Evolutionary conservation across 2,888 invertebrate genomes (phyloP).

Genomic region (Orthonevra nobilis): DNA sequence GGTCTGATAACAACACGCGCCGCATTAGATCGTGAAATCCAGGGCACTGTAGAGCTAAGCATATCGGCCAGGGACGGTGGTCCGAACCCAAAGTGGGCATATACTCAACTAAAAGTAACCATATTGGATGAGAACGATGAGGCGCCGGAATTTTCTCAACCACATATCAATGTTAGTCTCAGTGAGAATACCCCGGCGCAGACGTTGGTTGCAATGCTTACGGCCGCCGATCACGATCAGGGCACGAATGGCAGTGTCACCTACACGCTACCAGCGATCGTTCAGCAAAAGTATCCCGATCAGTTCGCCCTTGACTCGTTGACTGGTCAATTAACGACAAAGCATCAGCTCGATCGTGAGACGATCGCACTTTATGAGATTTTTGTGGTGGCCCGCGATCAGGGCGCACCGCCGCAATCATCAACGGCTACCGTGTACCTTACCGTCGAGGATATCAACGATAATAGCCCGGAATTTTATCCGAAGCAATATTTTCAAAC

Average conservation of each 20-base stretch:
- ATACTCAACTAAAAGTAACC: conserved; percentile 92
- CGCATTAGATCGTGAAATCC: conserved; percentile 89
- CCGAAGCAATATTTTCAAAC: conserved; percentile 92
- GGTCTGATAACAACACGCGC: conserved; percentile 94
- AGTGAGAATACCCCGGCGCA: conserved; percentile 90
- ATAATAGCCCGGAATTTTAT: conserved; percentile 95
- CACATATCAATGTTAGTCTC: conserved; percentile 87
- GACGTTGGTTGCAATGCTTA: conserved; percentile 90
- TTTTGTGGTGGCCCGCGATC: conserved; percentile 93
- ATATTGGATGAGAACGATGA: conserved; percentile 98
- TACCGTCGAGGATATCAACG: conserved; percentile 92
- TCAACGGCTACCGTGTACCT: conserved; percentile 93
- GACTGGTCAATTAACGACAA: conserved; percentile 91
- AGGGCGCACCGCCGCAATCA: conserved; percentile 93
- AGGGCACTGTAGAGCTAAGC: conserved; percentile 92
- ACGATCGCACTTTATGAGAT: conserved; percentile 89
- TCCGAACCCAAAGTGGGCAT: conserved; percentile 95
- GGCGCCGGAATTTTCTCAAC: conserved; percentile 90
- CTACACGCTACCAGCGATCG: conserved; percentile 89
- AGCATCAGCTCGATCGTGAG: conserved; percentile 90
- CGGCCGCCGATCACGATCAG: conserved; percentile 94
- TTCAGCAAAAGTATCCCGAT: conserved; percentile 90
- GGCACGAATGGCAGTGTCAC: conserved; percentile 95
- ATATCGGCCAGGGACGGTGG: conserved; percentile 96
- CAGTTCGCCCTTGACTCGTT: conserved; percentile 91